A percentile compares a stretch with the other conserved stretches of the same genome.
Evolutionary conservation across 2,888 invertebrate genomes (phyloP).

Genomic region (Drymonia ruficornis): DNA sequence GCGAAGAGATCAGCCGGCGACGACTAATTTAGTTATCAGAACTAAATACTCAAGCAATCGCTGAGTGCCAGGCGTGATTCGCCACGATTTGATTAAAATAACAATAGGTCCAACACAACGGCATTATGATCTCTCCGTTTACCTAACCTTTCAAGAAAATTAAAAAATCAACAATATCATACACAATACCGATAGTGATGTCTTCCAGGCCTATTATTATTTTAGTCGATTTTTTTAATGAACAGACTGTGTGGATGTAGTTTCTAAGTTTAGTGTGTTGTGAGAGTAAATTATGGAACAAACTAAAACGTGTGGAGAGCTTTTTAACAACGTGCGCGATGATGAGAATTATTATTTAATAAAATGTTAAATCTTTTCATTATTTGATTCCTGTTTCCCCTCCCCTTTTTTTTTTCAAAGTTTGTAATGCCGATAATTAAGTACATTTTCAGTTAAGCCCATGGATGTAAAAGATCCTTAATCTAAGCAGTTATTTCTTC

Average conservation of each 20-base stretch:
- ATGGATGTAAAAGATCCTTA: too few species aligned
- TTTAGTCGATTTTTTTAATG: constrained; percentile 57
- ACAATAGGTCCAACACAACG: constrained; percentile 48
- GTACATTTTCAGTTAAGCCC: too few species aligned
- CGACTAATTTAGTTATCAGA: constrained; percentile 73
- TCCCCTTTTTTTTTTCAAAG: too few species aligned
- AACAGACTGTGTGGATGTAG: constrained; percentile 70
- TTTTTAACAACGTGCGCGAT: constrained; percentile 72
- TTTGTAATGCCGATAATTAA: too few species aligned
- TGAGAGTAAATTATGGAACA: constrained; percentile 82
- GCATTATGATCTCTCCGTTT: constrained; percentile 11
- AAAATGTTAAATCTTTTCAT: constrained; percentile 75
- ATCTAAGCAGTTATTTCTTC: too few species aligned
- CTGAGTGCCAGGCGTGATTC: constrained; percentile 38
- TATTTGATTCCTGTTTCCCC: constrained; percentile 21
- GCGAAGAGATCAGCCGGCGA: constrained; percentile 90
- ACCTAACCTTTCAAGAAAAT: constrained; percentile 2
- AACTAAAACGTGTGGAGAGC: constrained; percentile 65
- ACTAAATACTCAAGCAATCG: constrained; percentile 37
- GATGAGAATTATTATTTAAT: constrained; percentile 81
- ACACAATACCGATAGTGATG: constrained; percentile 9
- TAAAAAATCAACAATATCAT: constrained; percentile 13
- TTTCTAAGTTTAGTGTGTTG: constrained; percentile 68
- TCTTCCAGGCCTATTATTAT: constrained; percentile 57
- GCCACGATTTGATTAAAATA: constrained; percentile 55